Evolutionary conservation across 2,797 vertebrate species (phyloP), one percentile per base, ranked within the genome.

Genomic region (Anas georgica): DNA sequence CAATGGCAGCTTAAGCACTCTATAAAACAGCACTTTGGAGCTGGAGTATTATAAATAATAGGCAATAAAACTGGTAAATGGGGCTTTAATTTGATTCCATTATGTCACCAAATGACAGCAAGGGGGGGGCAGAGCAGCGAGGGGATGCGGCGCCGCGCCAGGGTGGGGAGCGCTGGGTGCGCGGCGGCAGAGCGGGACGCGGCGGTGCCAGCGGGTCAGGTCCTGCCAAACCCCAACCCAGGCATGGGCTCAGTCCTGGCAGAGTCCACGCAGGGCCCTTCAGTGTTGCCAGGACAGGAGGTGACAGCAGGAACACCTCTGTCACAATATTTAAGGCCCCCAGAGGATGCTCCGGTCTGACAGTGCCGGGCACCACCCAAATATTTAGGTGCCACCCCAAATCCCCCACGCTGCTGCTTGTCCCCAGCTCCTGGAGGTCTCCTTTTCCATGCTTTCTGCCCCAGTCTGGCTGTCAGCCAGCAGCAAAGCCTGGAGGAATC

Each of bases 81-180:
- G 97, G 94, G 94, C 96, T 97, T 98, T 98, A 98, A 98, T 98
- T 98, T 98, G 97, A 98, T 97, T 97, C 97, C 88, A 96, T 98
- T 98, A 97, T 98, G 97, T 97, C 97, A 98, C 86, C 10, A 64
- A 96, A 94, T 97, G 97, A 97, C 96, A 97, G 83, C 92, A 93
- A 94, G 86, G 95, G 46, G 46, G 89, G 90, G 78, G 37, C 72
- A 78, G 93, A 92, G 86, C 74, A 77, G 86, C 15, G 22, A 77
- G 92, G 94, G 91, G 83, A 96, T 33, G 63, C 3, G 12, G 81
- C 7, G 20, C 75, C 0, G 29, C 64, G 69, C 25, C 33, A 7
- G 3, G 73, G 88, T 95, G 60, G 83, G 90, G 90, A 95, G 67
- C 35, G 46, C 52, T 13, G 88, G 41, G 15, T 81, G 72, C 3